These are phyloP conservation scores for Leptinotarsa haldemani DNA, from an alignment of 2,888 invertebrate species.

Conservation along the genomic window DNA sequence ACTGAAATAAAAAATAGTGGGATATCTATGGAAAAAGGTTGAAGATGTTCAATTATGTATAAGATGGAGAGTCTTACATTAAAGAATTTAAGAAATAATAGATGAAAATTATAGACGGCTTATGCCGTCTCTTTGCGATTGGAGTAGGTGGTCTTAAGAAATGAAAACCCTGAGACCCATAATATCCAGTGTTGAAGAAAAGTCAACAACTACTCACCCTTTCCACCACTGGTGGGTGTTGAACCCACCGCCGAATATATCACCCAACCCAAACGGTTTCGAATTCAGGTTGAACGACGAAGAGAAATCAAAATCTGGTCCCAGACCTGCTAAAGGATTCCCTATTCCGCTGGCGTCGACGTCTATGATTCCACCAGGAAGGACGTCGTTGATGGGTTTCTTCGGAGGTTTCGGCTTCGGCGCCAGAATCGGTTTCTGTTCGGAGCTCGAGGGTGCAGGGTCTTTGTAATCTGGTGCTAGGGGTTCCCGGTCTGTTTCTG, in stretches of 20 bases:
- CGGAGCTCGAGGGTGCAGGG: constrained; percentile 50
- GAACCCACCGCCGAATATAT: constrained; percentile 37
- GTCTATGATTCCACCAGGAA: constrained; percentile 58
- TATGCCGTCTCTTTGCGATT: no score
- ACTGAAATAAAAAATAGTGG: no score
- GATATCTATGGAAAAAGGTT: no score
- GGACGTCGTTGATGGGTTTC: constrained; percentile 45
- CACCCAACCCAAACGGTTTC: constrained; percentile 41
- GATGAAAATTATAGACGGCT: no score
- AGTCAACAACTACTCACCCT: constrained; percentile 34
- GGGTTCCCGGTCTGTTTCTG: constrained; percentile 57
- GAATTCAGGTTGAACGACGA: constrained; percentile 35
- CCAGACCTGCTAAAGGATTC: constrained; percentile 27
- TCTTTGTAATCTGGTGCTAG: constrained; percentile 59
- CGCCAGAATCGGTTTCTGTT: constrained; percentile 52
- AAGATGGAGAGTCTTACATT: no score
- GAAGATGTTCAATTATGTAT: no score
- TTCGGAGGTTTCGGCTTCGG: constrained; percentile 45
- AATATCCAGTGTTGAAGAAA: not conserved
- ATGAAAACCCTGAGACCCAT: not conserved
- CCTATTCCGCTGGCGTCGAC: constrained; percentile 52
- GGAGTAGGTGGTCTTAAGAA: no score
- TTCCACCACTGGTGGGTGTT: constrained; percentile 45
- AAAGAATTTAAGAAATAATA: no score
- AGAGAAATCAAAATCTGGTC: constrained; percentile 38